Conservation (phyloP, 2,797 vertebrate genomes). For the Argyrosomus regius region DNA sequence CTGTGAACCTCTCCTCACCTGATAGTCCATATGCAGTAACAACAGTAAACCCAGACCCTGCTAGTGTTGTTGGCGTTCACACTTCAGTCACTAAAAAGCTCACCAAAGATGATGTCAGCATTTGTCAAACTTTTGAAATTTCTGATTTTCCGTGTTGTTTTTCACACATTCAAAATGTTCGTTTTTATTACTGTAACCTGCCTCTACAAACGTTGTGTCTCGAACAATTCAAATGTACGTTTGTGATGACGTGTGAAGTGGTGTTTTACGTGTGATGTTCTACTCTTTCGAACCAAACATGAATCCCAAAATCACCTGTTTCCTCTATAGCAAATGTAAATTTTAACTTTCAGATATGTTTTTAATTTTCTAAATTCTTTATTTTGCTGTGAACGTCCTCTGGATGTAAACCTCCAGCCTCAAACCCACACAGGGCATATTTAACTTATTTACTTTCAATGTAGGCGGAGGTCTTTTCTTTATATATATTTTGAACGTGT, state of each 20-base stretch:
- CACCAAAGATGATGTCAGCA: constrained; percentile 66
- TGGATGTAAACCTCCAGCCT: constrained; percentile 23
- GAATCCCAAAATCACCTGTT: not conserved
- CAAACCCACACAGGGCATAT: constrained; percentile 21
- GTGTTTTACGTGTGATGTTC: constrained; percentile 3
- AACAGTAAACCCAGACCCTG: constrained; percentile 16
- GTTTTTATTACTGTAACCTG: not conserved
- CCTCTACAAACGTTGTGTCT: not conserved
- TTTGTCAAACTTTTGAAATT: not conserved
- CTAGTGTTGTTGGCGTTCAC: constrained; percentile 4
- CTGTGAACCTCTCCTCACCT: not conserved
- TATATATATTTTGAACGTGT: constrained; percentile 22
- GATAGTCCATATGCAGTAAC: constrained; percentile 25
- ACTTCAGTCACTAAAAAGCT: constrained; percentile 10
- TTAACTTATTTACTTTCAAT: constrained; percentile 15
- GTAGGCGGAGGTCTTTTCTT: not conserved
- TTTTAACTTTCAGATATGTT: constrained; percentile 10
- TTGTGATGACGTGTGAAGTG: constrained; percentile 8
- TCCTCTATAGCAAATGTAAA: constrained; percentile 22
- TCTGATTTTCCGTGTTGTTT: constrained; percentile 7
- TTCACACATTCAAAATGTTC: not conserved
- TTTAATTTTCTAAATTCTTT: constrained; percentile 15
- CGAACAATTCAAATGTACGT: constrained; percentile 1
- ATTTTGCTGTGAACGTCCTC: constrained; percentile 11
- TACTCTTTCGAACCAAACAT: constrained; percentile 27